These are phyloP conservation scores for Diabrotica undecimpunctata DNA, from an alignment of 1,140 invertebrate genomes.

Conservation along the genomic window DNA sequence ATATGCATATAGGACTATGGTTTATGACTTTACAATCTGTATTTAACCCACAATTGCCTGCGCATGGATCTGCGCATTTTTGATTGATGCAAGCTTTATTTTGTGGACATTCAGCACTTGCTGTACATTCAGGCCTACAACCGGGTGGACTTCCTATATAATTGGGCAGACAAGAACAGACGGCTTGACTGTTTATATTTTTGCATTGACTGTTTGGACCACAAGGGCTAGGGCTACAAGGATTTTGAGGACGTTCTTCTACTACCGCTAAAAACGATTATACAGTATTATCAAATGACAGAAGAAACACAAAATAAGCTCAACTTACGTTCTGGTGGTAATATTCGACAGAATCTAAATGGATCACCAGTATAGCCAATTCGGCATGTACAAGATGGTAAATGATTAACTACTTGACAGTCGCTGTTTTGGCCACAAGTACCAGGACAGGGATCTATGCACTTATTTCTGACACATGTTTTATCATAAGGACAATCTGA, in stretches of 20 bases:
- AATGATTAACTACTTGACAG: slow-evolving; percentile 60
- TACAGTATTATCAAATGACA: slow-evolving; percentile 38
- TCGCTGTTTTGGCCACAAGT: slow-evolving; percentile 61
- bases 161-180: slow-evolving; percentile 58
- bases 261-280: slow-evolving; percentile 45
- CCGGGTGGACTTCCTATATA: slow-evolving; percentile 58
- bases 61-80: slow-evolving; percentile 61
- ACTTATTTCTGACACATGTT: slow-evolving; percentile 60
- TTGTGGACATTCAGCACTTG: slow-evolving; percentile 60
- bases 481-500: slow-evolving; percentile 60
- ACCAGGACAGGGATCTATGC: slow-evolving; percentile 63
- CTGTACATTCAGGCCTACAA: slow-evolving; percentile 58
- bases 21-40: slow-evolving; percentile 58
- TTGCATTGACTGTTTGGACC: slow-evolving; percentile 57
- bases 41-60: slow-evolving; percentile 55
- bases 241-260: slow-evolving; percentile 49
- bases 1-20: slow-evolving; percentile 63
- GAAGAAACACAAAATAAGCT: slow-evolving; percentile 10
- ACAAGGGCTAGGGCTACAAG: slow-evolving; percentile 70
- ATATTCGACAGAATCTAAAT: slow-evolving; percentile 53
- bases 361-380: slow-evolving; percentile 61
- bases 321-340: slow-evolving; percentile 45
- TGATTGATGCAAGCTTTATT: slow-evolving; percentile 61
- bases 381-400: slow-evolving; percentile 55
- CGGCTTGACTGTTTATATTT: slow-evolving; percentile 50